Percentiles rank a stretch among this genome's conserved stretches.
phyloP scores from a whole-genome alignment of 2,113 vertebrate genomes.

The Globicephala melas region DNA sequence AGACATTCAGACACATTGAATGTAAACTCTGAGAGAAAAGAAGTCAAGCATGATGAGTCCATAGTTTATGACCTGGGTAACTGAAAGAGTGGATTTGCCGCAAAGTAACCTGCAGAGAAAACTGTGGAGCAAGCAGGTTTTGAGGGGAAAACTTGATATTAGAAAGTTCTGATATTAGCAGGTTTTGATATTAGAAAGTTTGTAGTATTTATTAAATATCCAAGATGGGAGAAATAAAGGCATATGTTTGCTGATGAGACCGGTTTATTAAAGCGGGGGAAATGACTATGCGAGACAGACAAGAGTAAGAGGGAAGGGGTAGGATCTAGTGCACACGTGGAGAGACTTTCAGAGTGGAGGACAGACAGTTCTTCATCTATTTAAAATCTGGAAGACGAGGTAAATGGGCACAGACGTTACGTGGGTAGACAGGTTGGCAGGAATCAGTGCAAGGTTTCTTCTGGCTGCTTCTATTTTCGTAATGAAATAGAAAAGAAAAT shows the following conservation, averaged over 20 bases:
- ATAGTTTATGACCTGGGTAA: neutral
- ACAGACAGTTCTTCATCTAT: neutral
- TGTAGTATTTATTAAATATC: neutral
- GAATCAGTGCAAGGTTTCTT: neutral
- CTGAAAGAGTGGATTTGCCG: neutral
- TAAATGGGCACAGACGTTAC: neutral
- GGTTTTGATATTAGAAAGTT: neutral
- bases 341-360: neutral
- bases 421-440: neutral
- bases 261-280: neutral
- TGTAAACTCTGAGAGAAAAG: neutral
- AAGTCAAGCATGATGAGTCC: neutral
- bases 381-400: neutral
- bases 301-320: neutral
- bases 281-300: neutral
- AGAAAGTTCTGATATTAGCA: too few relatives aligned
- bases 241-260: neutral
- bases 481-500: neutral
- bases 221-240: neutral
- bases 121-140: neutral
- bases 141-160: neutral
- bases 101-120: neutral
- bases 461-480: neutral
- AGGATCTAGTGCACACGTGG: neutral
- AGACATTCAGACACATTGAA: neutral